Evolutionary conservation across 1,140 invertebrate genomes (phyloP).

Genomic region (Drosophila kikkawai): DNA sequence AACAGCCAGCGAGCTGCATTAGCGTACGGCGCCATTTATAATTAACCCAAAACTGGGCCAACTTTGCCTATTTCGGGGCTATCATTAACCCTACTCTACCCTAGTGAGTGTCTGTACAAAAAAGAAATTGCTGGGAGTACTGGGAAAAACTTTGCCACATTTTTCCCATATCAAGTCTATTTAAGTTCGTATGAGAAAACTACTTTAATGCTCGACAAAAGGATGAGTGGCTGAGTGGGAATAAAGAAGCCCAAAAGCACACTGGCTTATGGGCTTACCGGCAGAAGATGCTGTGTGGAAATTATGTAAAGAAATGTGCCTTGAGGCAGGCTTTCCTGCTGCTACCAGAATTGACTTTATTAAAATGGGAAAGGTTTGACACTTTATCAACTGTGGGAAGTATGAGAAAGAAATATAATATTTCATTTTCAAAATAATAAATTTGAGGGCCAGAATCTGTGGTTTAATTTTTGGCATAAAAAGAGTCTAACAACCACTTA

Average conservation of each 20-base stretch:
- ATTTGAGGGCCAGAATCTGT: neutral
- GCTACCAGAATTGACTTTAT: slow-evolving; percentile 8
- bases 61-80: slow-evolving; percentile 38
- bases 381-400: slow-evolving; percentile 1
- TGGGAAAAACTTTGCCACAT: slow-evolving; percentile 42
- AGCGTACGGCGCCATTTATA: slow-evolving; percentile 39
- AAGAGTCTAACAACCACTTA: neutral
- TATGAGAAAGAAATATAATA: neutral
- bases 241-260: slow-evolving; percentile 11
- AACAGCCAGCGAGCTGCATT: slow-evolving; percentile 28
- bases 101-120: neutral
- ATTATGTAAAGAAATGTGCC: slow-evolving; percentile 15
- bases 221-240: slow-evolving; percentile 16
- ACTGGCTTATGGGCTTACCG: slow-evolving; percentile 21
- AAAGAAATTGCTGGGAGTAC: slow-evolving; percentile 23
- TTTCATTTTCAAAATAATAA: too few species aligned
- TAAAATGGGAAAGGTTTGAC: neutral
- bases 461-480: neutral
- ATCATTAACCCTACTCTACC: slow-evolving; percentile 26
- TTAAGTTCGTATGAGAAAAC: slow-evolving; percentile 41
- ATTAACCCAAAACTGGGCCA: slow-evolving; percentile 44
- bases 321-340: neutral
- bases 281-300: neutral
- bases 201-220: slow-evolving; percentile 14
- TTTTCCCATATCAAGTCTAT: slow-evolving; percentile 25